A percentile compares a stretch with the other conserved stretches of the same genome.
phyloP scores from a whole-genome alignment of 1,140 invertebrate genomes.

The Meteorus sp. region DNA sequence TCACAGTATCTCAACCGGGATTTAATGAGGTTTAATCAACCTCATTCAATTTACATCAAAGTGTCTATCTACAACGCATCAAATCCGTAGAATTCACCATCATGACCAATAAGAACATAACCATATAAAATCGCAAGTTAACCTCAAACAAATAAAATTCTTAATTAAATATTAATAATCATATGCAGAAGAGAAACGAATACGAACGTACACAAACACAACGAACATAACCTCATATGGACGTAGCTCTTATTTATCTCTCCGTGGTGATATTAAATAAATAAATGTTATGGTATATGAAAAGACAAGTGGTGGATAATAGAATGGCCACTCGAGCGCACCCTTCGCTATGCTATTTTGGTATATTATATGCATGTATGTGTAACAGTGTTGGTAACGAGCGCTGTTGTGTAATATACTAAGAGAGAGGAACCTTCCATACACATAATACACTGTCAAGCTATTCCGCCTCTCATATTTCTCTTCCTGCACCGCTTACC shows the following conservation, averaged over 20 bases:
- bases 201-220: too few relatives aligned
- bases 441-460: too few relatives aligned
- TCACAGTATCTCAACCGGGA: background rate
- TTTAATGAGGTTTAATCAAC: conserved; percentile 6
- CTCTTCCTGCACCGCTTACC: conserved; percentile 7
- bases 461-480: too few relatives aligned
- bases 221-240: too few relatives aligned
- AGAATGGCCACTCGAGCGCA: conserved; percentile 35
- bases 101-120: too few relatives aligned
- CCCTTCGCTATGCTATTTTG: too few relatives aligned
- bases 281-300: conserved; percentile 37
- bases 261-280: conserved; percentile 38
- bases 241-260: conserved; percentile 15
- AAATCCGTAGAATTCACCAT: too few relatives aligned
- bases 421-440: too few relatives aligned
- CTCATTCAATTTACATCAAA: background rate
- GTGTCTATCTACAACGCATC: background rate
- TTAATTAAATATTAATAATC: conserved; percentile 34
- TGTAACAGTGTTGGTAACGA: too few relatives aligned
- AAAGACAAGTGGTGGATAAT: conserved; percentile 24
- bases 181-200: conserved; percentile 1
- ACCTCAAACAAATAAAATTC: conserved; percentile 3
- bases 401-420: too few relatives aligned
- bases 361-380: too few relatives aligned
- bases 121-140: too few relatives aligned